Evolutionary conservation across 2,888 invertebrate species (phyloP), one percentile per base, ranked within the genome.

Genomic region (Philopedon plagiatum): DNA sequence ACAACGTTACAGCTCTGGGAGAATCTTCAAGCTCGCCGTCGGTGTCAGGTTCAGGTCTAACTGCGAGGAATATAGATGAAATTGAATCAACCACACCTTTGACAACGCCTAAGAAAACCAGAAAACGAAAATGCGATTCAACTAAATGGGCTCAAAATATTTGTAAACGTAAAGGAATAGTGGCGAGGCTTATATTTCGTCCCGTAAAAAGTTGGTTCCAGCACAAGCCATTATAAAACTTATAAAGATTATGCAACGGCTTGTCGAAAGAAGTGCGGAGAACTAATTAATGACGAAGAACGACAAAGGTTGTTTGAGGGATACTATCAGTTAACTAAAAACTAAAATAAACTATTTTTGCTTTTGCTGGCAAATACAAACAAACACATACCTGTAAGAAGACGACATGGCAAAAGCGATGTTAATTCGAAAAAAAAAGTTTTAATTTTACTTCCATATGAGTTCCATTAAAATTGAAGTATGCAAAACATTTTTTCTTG

Each of bases 241-340:
- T 46, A 13, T 18, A 72, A 68, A 37, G 67, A 72, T 26, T 72
- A 68, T 49, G 23, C 21, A 60, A 60, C 21, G 8, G 44, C 41
- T 11, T 60, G 60, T 41, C 8, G 41, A 5, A 69, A 26, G 32
- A 69, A 49, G 9, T 49, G 63, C 19, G 41, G 41, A 37, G 46
- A 61, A 56, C 21, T 57, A 18, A 66, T 74, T 37, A 66, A 46
- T 21, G 65, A 54, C 46, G 34, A 64, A 41, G 65, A 74, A 39
- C 61, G 61, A 56, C 11, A 70, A 44, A 9, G 65, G 32, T 66
- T 74, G 39, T 71, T 71, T 41, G 11, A 39, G 13, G 11, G 61
- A 8, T 74, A 60, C 34, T 74, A 74, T 51, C 56, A 46, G 32
- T 37, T 74, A 57, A 37, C 13, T n/a, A 41, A 65, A 51, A 60